phyloP scores from a whole-genome alignment of 2,888 invertebrate genomes.

The Coelinius sp. region DNA sequence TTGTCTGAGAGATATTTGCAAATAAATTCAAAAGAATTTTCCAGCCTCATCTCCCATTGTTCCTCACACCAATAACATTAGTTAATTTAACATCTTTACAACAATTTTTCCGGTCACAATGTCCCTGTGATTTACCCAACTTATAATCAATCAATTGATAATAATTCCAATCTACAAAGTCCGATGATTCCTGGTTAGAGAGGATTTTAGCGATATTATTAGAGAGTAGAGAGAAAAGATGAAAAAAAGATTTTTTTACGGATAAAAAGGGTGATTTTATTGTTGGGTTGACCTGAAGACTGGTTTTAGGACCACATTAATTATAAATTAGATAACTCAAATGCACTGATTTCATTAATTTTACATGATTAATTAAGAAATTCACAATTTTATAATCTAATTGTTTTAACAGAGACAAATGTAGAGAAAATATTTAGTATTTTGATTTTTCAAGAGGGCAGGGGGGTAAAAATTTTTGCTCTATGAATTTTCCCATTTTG shows the following conservation, averaged over 20 bases:
- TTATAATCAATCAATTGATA: background rate
- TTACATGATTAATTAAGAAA: background rate
- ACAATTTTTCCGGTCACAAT: too few species aligned
- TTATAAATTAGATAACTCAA: background rate
- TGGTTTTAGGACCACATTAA: slow-evolving; percentile 27
- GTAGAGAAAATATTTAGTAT: background rate
- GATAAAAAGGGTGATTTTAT: slow-evolving; percentile 12
- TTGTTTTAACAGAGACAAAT: background rate
- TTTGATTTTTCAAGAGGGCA: background rate
- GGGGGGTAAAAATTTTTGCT: background rate
- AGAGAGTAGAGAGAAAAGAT: background rate
- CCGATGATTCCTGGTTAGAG: slow-evolving; percentile 19
- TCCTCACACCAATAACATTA: too few species aligned
- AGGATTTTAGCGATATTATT: slow-evolving; percentile 3
- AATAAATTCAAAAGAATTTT: too few species aligned
- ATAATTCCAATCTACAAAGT: slow-evolving; percentile 22
- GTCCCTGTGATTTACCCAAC: slow-evolving; percentile 21
- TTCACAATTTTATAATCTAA: background rate
- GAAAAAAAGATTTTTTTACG: background rate
- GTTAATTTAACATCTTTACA: too few species aligned
- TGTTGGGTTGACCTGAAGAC: slow-evolving; percentile 22
- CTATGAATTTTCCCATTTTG: too few species aligned
- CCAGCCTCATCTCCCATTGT: too few species aligned
- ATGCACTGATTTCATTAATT: background rate
- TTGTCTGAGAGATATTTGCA: too few species aligned